Conservation (phyloP, 2,797 vertebrate species). For the Thamnophis elegans region DNA sequence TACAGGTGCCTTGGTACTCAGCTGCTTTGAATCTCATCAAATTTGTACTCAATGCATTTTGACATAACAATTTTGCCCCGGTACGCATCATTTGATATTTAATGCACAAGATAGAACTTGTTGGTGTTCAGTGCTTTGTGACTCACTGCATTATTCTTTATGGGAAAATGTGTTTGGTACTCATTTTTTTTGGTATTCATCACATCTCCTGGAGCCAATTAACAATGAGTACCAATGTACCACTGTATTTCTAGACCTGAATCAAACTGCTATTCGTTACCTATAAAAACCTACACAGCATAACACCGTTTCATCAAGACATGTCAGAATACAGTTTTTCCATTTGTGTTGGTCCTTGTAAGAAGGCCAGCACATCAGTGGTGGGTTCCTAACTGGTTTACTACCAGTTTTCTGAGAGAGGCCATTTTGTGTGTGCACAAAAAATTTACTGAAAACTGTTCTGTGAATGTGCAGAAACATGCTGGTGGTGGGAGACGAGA, state of each 20-base stretch:
- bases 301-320: not conserved
- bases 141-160: not conserved
- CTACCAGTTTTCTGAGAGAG: too few species aligned
- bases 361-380: not conserved
- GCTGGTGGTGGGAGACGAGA: too few species aligned
- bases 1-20: not conserved
- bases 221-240: not conserved
- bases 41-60: not conserved
- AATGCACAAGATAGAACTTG: not conserved
- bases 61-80: not conserved
- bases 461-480: too few species aligned
- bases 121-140: not conserved
- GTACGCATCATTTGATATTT: not conserved
- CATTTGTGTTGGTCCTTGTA: not conserved
- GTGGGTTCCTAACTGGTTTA: too few species aligned
- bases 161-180: not conserved
- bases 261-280: not conserved
- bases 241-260: not conserved
- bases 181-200: not conserved
- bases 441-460: too few species aligned
- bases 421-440: too few species aligned
- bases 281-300: not conserved
- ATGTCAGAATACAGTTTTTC: not conserved
- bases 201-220: not conserved
- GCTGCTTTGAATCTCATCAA: not conserved